Percentiles rank a stretch among this genome's conserved stretches.
These are phyloP conservation scores for Dascyllus trimaculatus DNA, from an alignment of 2,113 vertebrate genomes.

Conservation along the genomic window DNA sequence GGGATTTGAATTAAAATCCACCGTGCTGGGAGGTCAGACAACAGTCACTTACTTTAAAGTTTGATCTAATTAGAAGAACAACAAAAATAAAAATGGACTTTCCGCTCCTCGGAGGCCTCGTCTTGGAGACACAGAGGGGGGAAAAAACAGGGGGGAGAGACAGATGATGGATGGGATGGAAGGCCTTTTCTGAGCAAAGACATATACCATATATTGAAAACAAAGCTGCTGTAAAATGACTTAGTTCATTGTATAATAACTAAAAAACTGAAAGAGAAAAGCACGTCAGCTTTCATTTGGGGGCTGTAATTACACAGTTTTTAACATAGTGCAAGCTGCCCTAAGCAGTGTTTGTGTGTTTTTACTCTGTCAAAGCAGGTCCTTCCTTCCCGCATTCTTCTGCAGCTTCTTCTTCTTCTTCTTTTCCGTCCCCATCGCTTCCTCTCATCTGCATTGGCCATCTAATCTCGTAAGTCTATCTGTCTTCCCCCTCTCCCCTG, in stretches of 20 bases:
- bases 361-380: slow-evolving; percentile 12
- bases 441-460: slow-evolving; percentile 59
- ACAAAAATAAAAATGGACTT: slow-evolving; percentile 4
- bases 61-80: slow-evolving; percentile 56
- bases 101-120: slow-evolving; percentile 23
- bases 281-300: background rate
- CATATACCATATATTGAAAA: background rate
- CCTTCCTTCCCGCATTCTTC: background rate
- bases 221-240: slow-evolving; percentile 8
- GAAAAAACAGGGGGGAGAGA: background rate
- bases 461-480: slow-evolving; percentile 66
- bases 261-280: background rate
- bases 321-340: background rate
- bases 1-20: slow-evolving; percentile 51
- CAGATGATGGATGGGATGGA: background rate
- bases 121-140: background rate
- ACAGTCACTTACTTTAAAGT: slow-evolving; percentile 48
- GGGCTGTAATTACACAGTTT: background rate
- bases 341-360: slow-evolving; percentile 7
- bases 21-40: slow-evolving; percentile 40
- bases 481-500: slow-evolving; percentile 21
- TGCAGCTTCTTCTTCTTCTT: background rate
- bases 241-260: slow-evolving; percentile 11
- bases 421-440: background rate
- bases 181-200: background rate